Evolutionary conservation across 2,797 vertebrate genomes (phyloP), one percentile per base, ranked within the genome.

Genomic region (Hydrolagus colliei): DNA sequence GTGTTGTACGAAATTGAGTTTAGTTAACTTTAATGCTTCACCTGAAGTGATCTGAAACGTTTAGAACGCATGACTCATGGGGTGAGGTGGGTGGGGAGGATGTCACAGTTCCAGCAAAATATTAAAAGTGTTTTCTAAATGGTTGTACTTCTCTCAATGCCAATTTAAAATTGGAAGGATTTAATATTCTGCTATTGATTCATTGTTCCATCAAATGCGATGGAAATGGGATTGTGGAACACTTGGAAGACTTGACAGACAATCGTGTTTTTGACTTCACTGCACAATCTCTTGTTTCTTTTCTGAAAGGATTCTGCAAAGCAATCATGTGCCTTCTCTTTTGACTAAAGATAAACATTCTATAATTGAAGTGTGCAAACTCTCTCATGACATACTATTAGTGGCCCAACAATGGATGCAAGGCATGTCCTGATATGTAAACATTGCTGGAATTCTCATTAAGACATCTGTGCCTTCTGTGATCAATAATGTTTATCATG

Each of bases 301-400:
- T 52, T 52, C 41, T 52, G 41, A 71, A 68, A 82, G 65, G 32
- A 67, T 32, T 82, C 68, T 68, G 63, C 63, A 82, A 68, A 84
- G 79, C 79, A 84, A 68, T 84, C 32, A 52, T 32, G 12, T 84
- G 65, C 68, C 71, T 27, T 84, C 79, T 84, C 79, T 71, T 84
- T 84, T 82, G 65, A 82, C 79, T 84, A 52, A 84, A 84, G 79
- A 84, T 84, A 84, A 84, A 84, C 79, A 84, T 84, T 84, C 52
- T 32, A 11, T 84, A 84, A 84, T 84, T 84, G 41, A 84, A 84
- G 65, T 52, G 65, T 32, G 67, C n/a, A 71, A 84, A 84, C 79
- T 71, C 63, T 41, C 79, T 71, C 65, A 84, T 71, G 79, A 84
- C 79, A 71, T 84, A 84, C 32, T 68, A 84, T 84, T 84, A 71